phyloP scores from a whole-genome alignment of 2,113 vertebrate species.

The Probosciger aterrimus region DNA sequence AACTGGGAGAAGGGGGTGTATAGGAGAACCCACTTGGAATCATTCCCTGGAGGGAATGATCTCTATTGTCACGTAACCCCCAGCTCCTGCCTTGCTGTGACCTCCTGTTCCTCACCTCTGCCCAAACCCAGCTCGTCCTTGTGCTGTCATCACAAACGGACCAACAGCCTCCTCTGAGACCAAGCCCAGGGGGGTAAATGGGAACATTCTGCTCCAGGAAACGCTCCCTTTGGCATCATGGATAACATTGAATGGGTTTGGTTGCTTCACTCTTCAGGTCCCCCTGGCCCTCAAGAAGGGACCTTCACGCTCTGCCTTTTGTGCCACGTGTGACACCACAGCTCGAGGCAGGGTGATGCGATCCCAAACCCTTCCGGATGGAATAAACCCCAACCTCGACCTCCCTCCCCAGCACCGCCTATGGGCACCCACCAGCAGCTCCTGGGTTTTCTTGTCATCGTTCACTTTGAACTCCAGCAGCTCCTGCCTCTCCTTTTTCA shows the following conservation, averaged over 20 bases:
- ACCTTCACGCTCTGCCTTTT: not conserved
- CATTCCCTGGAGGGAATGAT: not conserved
- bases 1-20: not conserved
- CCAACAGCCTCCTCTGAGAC: not conserved
- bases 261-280: not conserved
- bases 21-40: not conserved
- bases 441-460: slow-evolving; percentile 56
- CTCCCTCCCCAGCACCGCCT: not conserved
- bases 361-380: not conserved
- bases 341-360: not conserved
- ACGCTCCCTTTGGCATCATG: not conserved
- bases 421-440: slow-evolving; percentile 24
- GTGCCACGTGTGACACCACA: rapidly evolving
- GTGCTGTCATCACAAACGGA: too few relatives aligned
- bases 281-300: not conserved
- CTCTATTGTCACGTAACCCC: not conserved
- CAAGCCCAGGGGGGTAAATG: not conserved
- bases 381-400: not conserved
- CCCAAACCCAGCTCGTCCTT: rapidly evolving
- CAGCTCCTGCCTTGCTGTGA: too few relatives aligned
- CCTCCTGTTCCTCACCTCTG: not conserved
- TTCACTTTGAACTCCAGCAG: slow-evolving; percentile 64
- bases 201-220: not conserved
- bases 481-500: slow-evolving; percentile 54
- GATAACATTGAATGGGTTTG: too few relatives aligned